A percentile compares a stretch with the other conserved stretches of the same genome.
Conservation (phyloP, 1,140 invertebrate genomes). For the Akabosia matsudoensis region DNA sequence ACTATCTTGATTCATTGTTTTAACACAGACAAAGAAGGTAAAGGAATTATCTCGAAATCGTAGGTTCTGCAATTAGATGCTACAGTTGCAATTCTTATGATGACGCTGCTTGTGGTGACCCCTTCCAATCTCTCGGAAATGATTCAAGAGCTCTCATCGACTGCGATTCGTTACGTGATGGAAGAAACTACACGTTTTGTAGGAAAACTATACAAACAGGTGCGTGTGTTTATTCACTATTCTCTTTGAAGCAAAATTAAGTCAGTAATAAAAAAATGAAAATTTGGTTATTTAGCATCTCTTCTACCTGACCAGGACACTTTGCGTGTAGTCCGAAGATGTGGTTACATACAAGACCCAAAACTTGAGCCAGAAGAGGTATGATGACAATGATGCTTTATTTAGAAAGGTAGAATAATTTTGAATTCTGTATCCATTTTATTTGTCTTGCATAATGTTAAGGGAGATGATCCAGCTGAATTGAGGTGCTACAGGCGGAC, state of each 20-base stretch:
- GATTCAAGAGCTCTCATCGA: neutral
- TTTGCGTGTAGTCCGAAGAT: neutral
- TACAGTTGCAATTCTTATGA: conserved; percentile 2
- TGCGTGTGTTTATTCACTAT: neutral
- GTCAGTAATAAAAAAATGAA: neutral
- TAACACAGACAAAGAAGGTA: too few relatives aligned
- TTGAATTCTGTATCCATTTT: neutral
- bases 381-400: neutral
- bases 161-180: neutral
- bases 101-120: neutral
- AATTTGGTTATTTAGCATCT: neutral
- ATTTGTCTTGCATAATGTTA: neutral
- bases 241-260: neutral
- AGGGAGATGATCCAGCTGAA: neutral
- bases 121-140: neutral
- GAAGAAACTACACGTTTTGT: conserved; percentile 23
- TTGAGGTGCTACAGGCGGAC: conserved; percentile 50
- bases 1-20: too few relatives aligned
- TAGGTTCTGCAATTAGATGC: conserved; percentile 25
- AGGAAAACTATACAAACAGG: conserved; percentile 25
- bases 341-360: neutral
- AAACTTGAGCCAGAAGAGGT: neutral
- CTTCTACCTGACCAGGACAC: neutral
- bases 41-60: too few relatives aligned
- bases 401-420: neutral